Evolutionary conservation across 2,888 invertebrate genomes (phyloP).

Genomic region (Notocelia uddmanniana): DNA sequence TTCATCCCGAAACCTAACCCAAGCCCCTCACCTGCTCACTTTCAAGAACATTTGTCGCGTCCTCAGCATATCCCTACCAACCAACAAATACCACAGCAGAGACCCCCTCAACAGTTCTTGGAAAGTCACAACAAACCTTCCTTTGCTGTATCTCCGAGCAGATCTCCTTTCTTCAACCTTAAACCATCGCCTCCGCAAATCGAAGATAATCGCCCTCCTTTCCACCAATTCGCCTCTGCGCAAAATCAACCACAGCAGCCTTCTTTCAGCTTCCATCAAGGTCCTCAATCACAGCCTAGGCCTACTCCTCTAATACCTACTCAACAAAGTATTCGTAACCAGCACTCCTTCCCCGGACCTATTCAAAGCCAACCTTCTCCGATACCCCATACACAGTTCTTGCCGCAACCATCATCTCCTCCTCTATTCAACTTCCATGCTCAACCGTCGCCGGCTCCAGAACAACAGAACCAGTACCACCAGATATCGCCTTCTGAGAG

Average conservation of each 20-base stretch:
- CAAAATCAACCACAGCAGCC: slow-evolving; percentile 68
- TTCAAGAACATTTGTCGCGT: slow-evolving; percentile 70
- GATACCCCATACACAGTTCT: slow-evolving; percentile 48
- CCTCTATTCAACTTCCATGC: slow-evolving; percentile 75
- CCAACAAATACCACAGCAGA: slow-evolving; percentile 83
- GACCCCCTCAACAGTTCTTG: slow-evolving; percentile 72
- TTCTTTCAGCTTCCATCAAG: slow-evolving; percentile 80
- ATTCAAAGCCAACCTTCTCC: slow-evolving; percentile 60
- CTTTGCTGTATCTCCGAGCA: slow-evolving; percentile 67
- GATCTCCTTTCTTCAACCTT: slow-evolving; percentile 77
- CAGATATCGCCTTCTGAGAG: slow-evolving; percentile 54
- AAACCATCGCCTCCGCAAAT: slow-evolving; percentile 79
- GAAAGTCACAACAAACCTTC: slow-evolving; percentile 73
- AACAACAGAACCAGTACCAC: slow-evolving; percentile 45
- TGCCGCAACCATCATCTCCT: slow-evolving; percentile 59
- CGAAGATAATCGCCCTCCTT: slow-evolving; percentile 74
- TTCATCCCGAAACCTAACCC: slow-evolving; percentile 67
- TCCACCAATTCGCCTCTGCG: slow-evolving; percentile 66
- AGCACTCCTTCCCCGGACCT: slow-evolving; percentile 65
- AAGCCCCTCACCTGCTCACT: slow-evolving; percentile 68
- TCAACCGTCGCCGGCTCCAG: slow-evolving; percentile 63
- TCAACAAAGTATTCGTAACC: slow-evolving; percentile 58
- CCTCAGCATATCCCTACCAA: slow-evolving; percentile 69
- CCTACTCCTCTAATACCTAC: slow-evolving; percentile 65
- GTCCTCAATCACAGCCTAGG: slow-evolving; percentile 67